phyloP scores from a whole-genome alignment of 2,113 vertebrate species.

The Vombatus ursinus region DNA sequence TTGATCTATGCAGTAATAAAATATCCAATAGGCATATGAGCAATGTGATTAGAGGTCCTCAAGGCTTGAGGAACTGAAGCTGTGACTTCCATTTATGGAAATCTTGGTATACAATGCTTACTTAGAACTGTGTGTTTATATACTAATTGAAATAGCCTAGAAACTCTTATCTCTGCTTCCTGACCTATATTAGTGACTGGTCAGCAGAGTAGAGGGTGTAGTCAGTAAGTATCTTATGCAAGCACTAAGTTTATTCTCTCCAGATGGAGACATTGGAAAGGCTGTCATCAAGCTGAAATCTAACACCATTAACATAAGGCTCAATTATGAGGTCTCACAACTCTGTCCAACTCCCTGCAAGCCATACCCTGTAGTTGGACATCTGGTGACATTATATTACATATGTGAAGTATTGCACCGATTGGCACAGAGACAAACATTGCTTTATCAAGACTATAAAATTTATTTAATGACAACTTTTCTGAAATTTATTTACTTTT shows the following conservation, averaged over 20 bases:
- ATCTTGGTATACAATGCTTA: neutral
- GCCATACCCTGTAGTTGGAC: neutral
- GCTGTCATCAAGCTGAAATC: neutral
- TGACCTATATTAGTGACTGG: neutral
- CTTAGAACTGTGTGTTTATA: neutral
- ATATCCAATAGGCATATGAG: neutral
- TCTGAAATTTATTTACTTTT: neutral
- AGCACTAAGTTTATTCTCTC: neutral
- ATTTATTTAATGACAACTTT: neutral
- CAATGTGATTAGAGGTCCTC: neutral
- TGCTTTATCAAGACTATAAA: neutral
- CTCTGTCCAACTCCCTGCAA: neutral
- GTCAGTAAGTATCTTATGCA: neutral
- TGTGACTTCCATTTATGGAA: neutral
- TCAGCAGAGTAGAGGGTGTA: neutral
- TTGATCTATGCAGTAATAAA: neutral
- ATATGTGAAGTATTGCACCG: neutral
- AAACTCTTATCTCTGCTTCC: neutral
- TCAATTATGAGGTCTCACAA: neutral
- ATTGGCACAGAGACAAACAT: neutral
- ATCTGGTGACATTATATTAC: neutral
- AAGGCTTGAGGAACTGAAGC: neutral
- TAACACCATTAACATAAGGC: neutral
- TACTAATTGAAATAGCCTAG: neutral
- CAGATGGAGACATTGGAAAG: neutral